Evolutionary conservation across 2,888 invertebrate species (phyloP), one percentile per base, ranked within the genome.

Genomic region (Pseudococcus viburni): DNA sequence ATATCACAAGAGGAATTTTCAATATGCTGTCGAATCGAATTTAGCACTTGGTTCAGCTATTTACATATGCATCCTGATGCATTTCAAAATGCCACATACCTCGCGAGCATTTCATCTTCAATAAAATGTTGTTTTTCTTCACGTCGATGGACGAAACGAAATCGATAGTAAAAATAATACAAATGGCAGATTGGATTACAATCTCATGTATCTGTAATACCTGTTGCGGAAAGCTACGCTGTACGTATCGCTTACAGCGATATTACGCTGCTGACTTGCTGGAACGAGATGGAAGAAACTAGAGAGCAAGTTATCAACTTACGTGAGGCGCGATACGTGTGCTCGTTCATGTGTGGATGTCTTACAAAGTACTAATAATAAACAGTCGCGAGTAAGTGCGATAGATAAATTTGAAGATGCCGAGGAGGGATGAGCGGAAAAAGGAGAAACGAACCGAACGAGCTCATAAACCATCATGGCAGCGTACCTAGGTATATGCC

Each of bases 301-400:
- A 17, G 51, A 17, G 26, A 33, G 1, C 26, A 3, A 51, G 51
- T 51, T 51, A 12, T 51, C 51, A 51, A 8, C 51, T 51, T 51
- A 51, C 51, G 12, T 46, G 46, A 15, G 15, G 15, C 5, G 17
- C 51, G 17, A 51, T 51, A 51, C 51, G 51, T 51, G 17, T 17
- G 11, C 51, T 12, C 17, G 17, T 51, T 51, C 15, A 51, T 19
- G 5, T 59, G 59, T 59, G 19, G 19, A 59, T 59, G 11, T 19
- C n/a, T 59, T 59, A 59, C 59, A 59, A 59, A 59, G 59, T 59
- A 59, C n/a, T 19, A 59, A 59, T 19, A 59, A 59, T 59, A 59
- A 59, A 59, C 59, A 59, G 19, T 59, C 59, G 59, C 59, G 26
- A 33, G 26, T 3, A 33, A 33, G 19, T 6, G 6, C 6, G 19